Conservation (phyloP, 2,113 vertebrate species). For the Plotosus lineatus region DNA sequence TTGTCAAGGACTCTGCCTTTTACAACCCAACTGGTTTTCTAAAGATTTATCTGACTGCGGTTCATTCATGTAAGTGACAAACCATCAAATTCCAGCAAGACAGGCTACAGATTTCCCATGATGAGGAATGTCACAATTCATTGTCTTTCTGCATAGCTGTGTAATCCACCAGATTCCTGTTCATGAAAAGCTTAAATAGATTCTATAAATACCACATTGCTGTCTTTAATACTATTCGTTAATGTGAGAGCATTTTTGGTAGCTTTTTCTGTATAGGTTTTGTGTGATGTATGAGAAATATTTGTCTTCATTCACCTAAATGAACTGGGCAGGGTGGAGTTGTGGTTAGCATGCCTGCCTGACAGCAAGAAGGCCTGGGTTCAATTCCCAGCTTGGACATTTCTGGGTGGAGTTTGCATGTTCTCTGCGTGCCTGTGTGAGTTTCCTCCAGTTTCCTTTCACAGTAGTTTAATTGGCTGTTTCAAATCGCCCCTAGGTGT, state of each 20-base stretch:
- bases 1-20: background rate
- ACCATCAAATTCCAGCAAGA: background rate
- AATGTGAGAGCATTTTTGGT: background rate
- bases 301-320: background rate
- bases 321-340: too few species aligned
- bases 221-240: background rate
- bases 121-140: slow-evolving; percentile 24
- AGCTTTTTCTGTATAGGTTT: background rate
- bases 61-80: slow-evolving; percentile 25
- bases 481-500: too few species aligned
- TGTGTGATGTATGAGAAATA: background rate
- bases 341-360: too few species aligned
- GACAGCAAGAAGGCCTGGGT: too few species aligned
- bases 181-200: background rate
- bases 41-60: slow-evolving; percentile 3
- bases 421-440: too few species aligned
- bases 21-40: background rate
- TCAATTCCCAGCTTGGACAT: too few species aligned
- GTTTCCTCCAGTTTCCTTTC: too few species aligned
- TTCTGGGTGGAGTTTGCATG: too few species aligned
- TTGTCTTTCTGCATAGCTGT: slow-evolving; percentile 21
- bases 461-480: too few species aligned
- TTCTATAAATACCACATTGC: background rate
- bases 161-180: slow-evolving; percentile 7
- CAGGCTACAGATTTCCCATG: slow-evolving; percentile 22